Evolutionary conservation across 2,888 invertebrate species (phyloP), one percentile per base, ranked within the genome.

Genomic region (Heliconius sara): DNA sequence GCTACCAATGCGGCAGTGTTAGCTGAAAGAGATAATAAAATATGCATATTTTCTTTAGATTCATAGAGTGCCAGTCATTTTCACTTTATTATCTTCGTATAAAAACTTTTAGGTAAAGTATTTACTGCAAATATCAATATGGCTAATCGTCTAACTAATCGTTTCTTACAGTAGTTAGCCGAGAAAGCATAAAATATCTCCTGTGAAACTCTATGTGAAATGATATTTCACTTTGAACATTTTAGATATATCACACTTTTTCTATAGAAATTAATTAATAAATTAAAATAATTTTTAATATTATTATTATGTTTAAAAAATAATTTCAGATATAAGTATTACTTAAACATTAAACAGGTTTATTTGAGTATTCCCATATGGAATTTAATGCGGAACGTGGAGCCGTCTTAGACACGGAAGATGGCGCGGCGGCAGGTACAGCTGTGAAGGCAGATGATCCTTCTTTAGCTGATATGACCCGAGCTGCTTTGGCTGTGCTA

Each of bases 361-460:
- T 97, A 83, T 97, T 97, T 88, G 96, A 97, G 84, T 97, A 97
- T 88, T 97, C 97, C 30, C 97, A 97, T 89, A 97, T 97, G 97
- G 97, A 97, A 87, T 97, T 97, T 88, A 97, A 97, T 84, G 97
- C 96, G 43, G 97, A 97, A 88, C 93, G 97, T 47, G 97, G 97
- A 85, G 96, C 96, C 63, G 96, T 96, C 34, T 95, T 87, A 65
- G 93, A 93, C 74, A 88, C 96, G n/a, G 93, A 93, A 83, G 94
- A 93, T 47, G 94, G 91, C 79, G 96, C 96, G 52, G 96, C 96
- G 85, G 93, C 97, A 47, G 96, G 96, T 85, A 95, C 96, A 6
- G 95, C 96, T 30, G 96, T 89, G 3, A 94, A 92, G 83, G 92
- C 96, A 3, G 97, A 97, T 74, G 97, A 97, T 88, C 97, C 97